These are phyloP conservation scores for Adelosebastes latens DNA, from an alignment of 2,797 vertebrate genomes.

Conservation along the genomic window DNA sequence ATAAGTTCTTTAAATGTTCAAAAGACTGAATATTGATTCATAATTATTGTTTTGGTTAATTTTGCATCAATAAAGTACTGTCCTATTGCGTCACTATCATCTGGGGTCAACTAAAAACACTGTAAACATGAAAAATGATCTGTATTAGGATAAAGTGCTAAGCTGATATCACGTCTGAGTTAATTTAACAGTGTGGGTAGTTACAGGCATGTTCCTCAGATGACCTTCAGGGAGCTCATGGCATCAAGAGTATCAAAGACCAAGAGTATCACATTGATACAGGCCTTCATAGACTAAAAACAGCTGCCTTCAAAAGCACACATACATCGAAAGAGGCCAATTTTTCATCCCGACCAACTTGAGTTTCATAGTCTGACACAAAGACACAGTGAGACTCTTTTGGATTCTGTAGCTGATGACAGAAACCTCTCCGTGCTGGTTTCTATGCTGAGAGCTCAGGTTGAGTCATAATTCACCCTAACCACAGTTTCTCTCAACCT, in stretches of 20 bases:
- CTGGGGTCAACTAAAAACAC: not conserved
- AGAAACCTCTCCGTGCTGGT: slow-evolving; percentile 19
- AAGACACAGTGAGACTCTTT: slow-evolving; percentile 12
- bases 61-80: not conserved
- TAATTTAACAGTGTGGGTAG: not conserved
- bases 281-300: slow-evolving; percentile 39
- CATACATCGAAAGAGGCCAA: not conserved
- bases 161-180: slow-evolving; percentile 1
- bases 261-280: slow-evolving; percentile 56
- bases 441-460: slow-evolving; percentile 23
- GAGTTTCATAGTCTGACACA: slow-evolving; percentile 33
- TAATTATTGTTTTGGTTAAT: not conserved
- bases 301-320: slow-evolving; percentile 44
- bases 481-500: slow-evolving; percentile 13
- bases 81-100: not conserved
- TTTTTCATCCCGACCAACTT: slow-evolving; percentile 31
- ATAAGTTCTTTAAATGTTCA: not conserved
- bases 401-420: slow-evolving; percentile 33
- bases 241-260: slow-evolving; percentile 36
- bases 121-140: slow-evolving; percentile 9
- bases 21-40: not conserved
- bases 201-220: slow-evolving; percentile 18
- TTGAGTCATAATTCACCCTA: slow-evolving; percentile 40
- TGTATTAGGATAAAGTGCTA: slow-evolving; percentile 2
- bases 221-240: slow-evolving; percentile 39